Base-by-base conservation (phyloP, 1,140 invertebrate species). In the Eulimnadia texana region DNA sequence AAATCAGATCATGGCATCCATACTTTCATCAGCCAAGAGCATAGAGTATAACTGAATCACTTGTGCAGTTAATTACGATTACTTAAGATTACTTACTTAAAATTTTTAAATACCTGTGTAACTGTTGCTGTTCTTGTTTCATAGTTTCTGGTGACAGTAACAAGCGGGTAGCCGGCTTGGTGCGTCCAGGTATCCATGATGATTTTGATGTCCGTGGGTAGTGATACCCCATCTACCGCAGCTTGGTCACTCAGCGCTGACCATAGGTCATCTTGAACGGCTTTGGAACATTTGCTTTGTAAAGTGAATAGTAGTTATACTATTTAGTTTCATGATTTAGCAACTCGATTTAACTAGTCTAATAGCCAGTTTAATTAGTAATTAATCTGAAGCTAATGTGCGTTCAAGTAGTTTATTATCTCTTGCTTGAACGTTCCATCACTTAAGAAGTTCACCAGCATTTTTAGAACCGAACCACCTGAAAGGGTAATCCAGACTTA, bases 181-280 rank as follows among this genome's bases (percentile, higher is more conserved):
- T 90, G 70, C 0, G 88, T 92, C 90, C 91, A 95, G 0, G 89
- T 90, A 67, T 93, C 88, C 86, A 90, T 90, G 25, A 90, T 84
- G 60, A 78, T 76, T 64, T 80, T 80, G 0, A 90, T 80, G 0
- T 80, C 82, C 59, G 79, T 76, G 16, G 72, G 64, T 16, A 80
- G 77, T 23, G 89, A 74, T 9, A 80, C 76, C 1, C 76, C 72
- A 54, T 80, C 79, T 51, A 74, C 70, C 59, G 83, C 78, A 0
- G 84, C 86, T 68, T 87, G 83, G 47, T 82, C 76, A 0, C 88
- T 90, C 6, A 95, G 71, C 10, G 84, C 82, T 49, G 79, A 71
- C 90, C 90, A 96, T 0, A 96, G 72, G 74, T 94, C 88, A 66
- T 89, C 80, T 71, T 93, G 90, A 49, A 84, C 82, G 0, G 93